A percentile compares a stretch with the other conserved stretches of the same genome.
These are phyloP conservation scores for Tyrophagus putrescentiae DNA, from an alignment of 1,140 invertebrate species.

Conservation along the genomic window DNA sequence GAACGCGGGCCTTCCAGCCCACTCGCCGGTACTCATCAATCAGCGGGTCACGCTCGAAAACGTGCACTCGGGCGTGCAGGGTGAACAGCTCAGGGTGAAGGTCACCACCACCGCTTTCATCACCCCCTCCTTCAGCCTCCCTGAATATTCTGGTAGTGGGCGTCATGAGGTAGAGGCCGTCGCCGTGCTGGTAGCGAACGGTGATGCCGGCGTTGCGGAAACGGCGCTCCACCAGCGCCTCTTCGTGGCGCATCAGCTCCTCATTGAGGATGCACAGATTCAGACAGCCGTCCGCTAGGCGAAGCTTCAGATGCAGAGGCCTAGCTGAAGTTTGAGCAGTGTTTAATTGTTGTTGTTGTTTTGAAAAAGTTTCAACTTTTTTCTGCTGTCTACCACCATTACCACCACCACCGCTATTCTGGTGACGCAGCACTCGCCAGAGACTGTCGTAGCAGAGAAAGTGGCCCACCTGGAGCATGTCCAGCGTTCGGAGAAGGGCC, in stretches of 20 bases:
- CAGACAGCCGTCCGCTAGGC: slow-evolving; percentile 26
- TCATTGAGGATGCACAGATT: slow-evolving; percentile 38
- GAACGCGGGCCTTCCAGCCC: slow-evolving; percentile 42
- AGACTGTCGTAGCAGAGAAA: slow-evolving; percentile 41
- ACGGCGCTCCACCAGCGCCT: slow-evolving; percentile 32
- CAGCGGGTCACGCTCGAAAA: slow-evolving; percentile 35
- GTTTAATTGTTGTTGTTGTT: no score
- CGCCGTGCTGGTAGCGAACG: slow-evolving; percentile 34
- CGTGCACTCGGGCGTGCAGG: slow-evolving; percentile 28
- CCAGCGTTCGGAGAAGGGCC: slow-evolving; percentile 23
- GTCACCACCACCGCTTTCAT: slow-evolving; percentile 23
- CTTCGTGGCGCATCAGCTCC: slow-evolving; percentile 34
- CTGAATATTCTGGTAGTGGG: slow-evolving; percentile 5
- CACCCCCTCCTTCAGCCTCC: background rate
- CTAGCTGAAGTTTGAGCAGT: no score
- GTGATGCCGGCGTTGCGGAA: slow-evolving; percentile 32
- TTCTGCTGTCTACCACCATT: background rate
- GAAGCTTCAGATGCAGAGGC: no score
- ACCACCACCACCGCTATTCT: background rate
- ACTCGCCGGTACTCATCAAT: slow-evolving; percentile 37
- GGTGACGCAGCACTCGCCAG: slow-evolving; percentile 30
- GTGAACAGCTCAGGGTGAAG: slow-evolving; percentile 16
- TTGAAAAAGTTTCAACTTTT: background rate
- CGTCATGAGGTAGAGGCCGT: slow-evolving; percentile 33
- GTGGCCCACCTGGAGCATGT: slow-evolving; percentile 33